These are phyloP conservation scores for Heliconius ethilla DNA, from an alignment of 2,888 invertebrate genomes.

Conservation along the genomic window DNA sequence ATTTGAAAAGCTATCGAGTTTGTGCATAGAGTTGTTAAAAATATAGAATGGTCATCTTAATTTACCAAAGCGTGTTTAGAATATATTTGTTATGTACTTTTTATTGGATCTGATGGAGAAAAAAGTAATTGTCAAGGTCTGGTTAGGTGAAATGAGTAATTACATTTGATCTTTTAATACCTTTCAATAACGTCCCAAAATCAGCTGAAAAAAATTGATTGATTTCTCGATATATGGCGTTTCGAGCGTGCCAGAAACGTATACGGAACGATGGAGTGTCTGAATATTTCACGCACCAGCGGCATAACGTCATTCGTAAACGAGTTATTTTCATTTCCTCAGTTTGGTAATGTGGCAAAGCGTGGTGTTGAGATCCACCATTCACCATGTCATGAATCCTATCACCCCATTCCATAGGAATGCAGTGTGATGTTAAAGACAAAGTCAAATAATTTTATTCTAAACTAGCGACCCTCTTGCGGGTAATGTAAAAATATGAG, in stretches of 20 bases:
- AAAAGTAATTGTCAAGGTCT: background rate
- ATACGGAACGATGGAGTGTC: no score
- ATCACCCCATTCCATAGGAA: no score
- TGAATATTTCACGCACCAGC: no score
- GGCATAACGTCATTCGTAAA: no score
- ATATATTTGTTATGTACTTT: background rate
- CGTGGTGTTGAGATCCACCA: background rate
- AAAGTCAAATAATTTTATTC: no score
- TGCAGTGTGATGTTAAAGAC: no score
- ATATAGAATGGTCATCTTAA: conserved; percentile 26
- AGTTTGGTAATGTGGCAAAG: background rate
- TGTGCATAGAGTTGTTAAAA: conserved; percentile 29
- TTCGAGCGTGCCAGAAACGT: no score
- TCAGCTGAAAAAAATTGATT: no score
- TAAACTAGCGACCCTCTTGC: no score
- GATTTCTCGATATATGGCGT: no score
- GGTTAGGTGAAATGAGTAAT: background rate
- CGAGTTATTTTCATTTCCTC: background rate
- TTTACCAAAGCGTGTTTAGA: background rate
- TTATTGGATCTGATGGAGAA: background rate
- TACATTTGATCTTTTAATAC: background rate
- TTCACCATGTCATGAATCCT: no score
- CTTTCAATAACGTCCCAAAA: background rate
- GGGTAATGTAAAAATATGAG: no score
- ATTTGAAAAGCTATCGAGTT: conserved; percentile 55